Base-by-base conservation (phyloP, 2,113 vertebrate genomes). In the Myiagra hebetior region DNA sequence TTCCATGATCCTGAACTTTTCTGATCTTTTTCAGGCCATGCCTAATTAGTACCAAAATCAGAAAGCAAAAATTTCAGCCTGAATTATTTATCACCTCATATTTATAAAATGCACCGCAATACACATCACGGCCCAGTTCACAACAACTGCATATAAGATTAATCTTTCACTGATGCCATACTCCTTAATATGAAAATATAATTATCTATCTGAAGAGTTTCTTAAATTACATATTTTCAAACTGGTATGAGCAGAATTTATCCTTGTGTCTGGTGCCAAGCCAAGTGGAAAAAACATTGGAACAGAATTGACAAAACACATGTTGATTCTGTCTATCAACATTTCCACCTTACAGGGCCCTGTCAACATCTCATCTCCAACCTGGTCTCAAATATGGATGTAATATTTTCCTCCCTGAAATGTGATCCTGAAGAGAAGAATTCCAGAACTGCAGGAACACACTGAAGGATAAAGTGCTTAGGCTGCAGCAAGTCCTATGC, bases 1-100 rank as follows among this genome's bases (percentile, higher is more conserved):
- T 94, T 89, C 65, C 87, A 65, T 6, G 55, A 88, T 86, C 55
- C 85, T 82, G 91, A 89, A 96, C 92, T 96, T 94, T 93, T 93
- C 95, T 93, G 84, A 96, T 97, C 87, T 97, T 97, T 96, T 97
- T 92, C 81, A 96, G 96, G 96, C 91, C 94, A 73, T 64, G 92
- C 47, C 77, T 97, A 97, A 97, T 97, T 97, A 97, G 82, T 22
- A 80, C 47, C 85, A 92, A 95, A 95, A 50, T 77, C 87, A 76
- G 95, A 74, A 92, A 91, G 91, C 60, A 93, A 76, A 93, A 81
- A 85, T 72, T 57, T 78, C 56, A 57, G 70, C 39, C 69, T 95
- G 89, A 95, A 97, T 97, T 95, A 97, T 97, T 97, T 93, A 97
- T 96, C 56, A 60, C 3, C 4, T 55, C 33, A 10, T 94, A 93